Base-by-base conservation (phyloP, 1,140 invertebrate species). In the Brachionus calyciflorus region DNA sequence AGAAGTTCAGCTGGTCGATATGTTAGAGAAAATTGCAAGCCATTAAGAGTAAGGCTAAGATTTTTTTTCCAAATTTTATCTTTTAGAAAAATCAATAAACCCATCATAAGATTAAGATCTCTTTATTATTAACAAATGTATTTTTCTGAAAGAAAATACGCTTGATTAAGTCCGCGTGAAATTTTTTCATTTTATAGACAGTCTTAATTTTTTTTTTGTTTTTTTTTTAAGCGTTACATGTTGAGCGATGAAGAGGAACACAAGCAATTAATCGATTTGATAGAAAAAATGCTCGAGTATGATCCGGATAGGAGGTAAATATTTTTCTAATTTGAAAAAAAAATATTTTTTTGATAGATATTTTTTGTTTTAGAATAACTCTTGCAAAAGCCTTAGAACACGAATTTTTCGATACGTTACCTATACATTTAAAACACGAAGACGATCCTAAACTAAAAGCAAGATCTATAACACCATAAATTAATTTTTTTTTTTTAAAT, bases 331-430 rank as follows among this genome's bases (percentile, higher is more conserved):
- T 51, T 28, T 26, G 88, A 90, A 79, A 89, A 90, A 85, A 99
- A 99, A 96, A 85, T 99, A 81, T 93, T 98, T 78, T 99, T 98
- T 85, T n/a, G n/a, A n/a, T n/a, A n/a, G n/a, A n/a, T n/a, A 93
- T 98, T 81, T 95, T 96, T 26, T 88, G 37, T 21, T 41, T 33
- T 30, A 51, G 76, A 48, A 77, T 77, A 48, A 37, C 55, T 14
- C 51, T 77, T 19, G 24, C 37, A 26, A 24, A 77, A 49, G 55
- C 76, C 17, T 21, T 77, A 10, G 41, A 46, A 37, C 76, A 77
- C 40, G 26, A 41, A 46, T 77, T 77, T 41, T 77, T 63, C 46
- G 30, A 68, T 46, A 10, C 49, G 12, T 33, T 76, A 12, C 73
- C 73, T 17, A 46, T 48, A 26, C 24, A 76, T 76, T 49, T 57